Evolutionary conservation across 1,140 invertebrate genomes (phyloP).

Genomic region (Drosophila mojavensis): DNA sequence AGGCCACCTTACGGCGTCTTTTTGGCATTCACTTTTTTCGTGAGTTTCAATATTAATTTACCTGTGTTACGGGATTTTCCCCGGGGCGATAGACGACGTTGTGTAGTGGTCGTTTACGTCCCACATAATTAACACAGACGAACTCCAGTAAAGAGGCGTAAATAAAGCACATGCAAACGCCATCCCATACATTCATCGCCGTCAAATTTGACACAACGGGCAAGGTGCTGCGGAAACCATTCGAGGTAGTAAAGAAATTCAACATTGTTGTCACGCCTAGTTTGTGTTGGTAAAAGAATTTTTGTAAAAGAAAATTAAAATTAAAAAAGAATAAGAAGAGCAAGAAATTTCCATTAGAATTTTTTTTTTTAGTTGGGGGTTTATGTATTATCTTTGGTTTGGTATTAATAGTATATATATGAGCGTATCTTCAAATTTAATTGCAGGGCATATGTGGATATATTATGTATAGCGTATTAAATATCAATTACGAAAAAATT

Average conservation of each 20-base stretch:
- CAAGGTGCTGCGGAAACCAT: conserved; percentile 93
- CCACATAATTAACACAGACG: conserved; percentile 97
- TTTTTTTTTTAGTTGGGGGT: conserved; percentile 16
- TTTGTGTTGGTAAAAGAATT: conserved; percentile 12
- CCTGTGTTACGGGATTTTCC: conserved; percentile 95
- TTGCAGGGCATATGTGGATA: not conserved
- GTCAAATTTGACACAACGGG: conserved; percentile 96
- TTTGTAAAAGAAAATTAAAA: not conserved
- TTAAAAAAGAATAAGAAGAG: conserved; percentile 19
- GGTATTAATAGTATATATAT: conserved; percentile 41
- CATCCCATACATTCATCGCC: conserved; percentile 98
- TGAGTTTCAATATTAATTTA: conserved; percentile 83
- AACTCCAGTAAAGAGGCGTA: conserved; percentile 97
- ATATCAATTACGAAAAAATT: not conserved
- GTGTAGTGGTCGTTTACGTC: conserved; percentile 93
- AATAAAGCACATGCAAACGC: conserved; percentile 98
- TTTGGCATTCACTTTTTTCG: too few species aligned
- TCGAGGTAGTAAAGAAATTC: conserved; percentile 98
- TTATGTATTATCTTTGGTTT: conserved; percentile 29
- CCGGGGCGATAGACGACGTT: conserved; percentile 95
- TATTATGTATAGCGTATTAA: not conserved
- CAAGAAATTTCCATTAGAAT: conserved; percentile 56
- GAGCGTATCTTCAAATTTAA: not conserved
- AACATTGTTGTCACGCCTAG: conserved; percentile 97
- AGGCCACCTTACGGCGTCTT: too few species aligned